Base-by-base conservation (phyloP, 2,113 vertebrate species). In the Quiscalus mexicanus region DNA sequence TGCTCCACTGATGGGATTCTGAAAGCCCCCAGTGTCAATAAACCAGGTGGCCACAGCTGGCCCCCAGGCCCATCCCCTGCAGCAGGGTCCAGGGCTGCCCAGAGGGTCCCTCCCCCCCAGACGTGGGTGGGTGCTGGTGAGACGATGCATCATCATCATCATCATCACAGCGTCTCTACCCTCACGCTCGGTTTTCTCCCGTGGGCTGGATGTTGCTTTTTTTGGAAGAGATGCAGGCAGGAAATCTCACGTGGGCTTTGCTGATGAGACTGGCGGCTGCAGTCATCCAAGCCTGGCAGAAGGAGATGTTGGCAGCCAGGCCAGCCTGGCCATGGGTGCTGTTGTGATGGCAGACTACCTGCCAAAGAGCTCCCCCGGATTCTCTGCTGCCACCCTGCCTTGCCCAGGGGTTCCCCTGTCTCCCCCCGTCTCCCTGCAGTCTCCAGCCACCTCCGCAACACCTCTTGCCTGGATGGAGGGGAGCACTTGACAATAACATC, bases 151-250 rank as follows among this genome's bases (percentile, higher is more conserved):
- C 75, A 83, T 81, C 42, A 2, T 50, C 49, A 50, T 27, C 49
- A 50, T 49, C 47, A 49, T 50, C 49, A 27, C 65, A 47, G 37
- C 1, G 9, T 88, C 93, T 94, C 92, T 4, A 1, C 74, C 23
- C 41, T 87, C 77, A 84, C 1, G 1, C 78, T 89, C 13, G 2
- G 24, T 41, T 94, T 85, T 95, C 76, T 88, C 52, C 90, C 2
- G 79, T 88, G 86, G 95, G 90, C 75, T 95, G 92, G 64, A 89
- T 90, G 64, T 22, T 94, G 94, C 86, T 95, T 92, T 95, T 88
- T 94, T 96, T 93, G 90, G 85, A 95, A 91, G 84, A 53, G 42
- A 92, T 42, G 89, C 62, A 73, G 91, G 58, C 79, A 80, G 90
- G 17, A 71, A 90, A 73, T 41, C 88, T 96, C 79, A 69, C 7